Percentiles rank a stretch among this genome's conserved stretches.
These are phyloP conservation scores for Semaprochilodus insignis DNA, from an alignment of 2,797 vertebrate species.

Conservation along the genomic window DNA sequence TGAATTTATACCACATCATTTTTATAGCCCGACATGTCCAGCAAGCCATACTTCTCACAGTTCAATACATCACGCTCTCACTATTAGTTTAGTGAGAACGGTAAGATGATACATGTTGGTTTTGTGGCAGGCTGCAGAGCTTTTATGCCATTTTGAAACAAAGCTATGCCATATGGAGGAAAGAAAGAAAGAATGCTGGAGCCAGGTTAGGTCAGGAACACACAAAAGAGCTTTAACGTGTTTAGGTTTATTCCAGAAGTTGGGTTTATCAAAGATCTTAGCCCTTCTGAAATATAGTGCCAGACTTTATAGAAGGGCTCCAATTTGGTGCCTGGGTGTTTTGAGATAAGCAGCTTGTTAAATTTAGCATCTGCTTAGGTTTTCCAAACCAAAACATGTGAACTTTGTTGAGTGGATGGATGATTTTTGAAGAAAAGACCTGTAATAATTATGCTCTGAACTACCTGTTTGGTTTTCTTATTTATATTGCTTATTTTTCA, in stretches of 20 bases:
- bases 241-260: constrained; percentile 27
- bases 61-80: constrained; percentile 46
- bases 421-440: constrained; percentile 8
- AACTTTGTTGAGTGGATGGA: background rate
- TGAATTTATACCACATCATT: constrained; percentile 45
- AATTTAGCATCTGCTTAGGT: constrained; percentile 16
- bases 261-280: background rate
- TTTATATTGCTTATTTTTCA: background rate
- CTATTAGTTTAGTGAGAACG: constrained; percentile 51
- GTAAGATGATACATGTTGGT: constrained; percentile 23
- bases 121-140: constrained; percentile 1
- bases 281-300: background rate
- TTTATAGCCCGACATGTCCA: constrained; percentile 51
- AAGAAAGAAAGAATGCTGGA: constrained; percentile 8
- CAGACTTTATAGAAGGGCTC: background rate
- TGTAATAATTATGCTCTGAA: background rate
- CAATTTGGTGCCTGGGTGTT: constrained; percentile 19
- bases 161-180: background rate
- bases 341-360: constrained; percentile 32
- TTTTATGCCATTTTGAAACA: constrained; percentile 12
- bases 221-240: background rate
- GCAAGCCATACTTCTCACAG: constrained; percentile 44
- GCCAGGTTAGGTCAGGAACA: background rate
- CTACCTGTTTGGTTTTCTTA: constrained; percentile 11
- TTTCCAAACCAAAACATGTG: constrained; percentile 13